Percentiles rank a stretch among this genome's conserved stretches.
phyloP scores from a whole-genome alignment of 2,113 vertebrate species.

The Heptranchias perlo region DNA sequence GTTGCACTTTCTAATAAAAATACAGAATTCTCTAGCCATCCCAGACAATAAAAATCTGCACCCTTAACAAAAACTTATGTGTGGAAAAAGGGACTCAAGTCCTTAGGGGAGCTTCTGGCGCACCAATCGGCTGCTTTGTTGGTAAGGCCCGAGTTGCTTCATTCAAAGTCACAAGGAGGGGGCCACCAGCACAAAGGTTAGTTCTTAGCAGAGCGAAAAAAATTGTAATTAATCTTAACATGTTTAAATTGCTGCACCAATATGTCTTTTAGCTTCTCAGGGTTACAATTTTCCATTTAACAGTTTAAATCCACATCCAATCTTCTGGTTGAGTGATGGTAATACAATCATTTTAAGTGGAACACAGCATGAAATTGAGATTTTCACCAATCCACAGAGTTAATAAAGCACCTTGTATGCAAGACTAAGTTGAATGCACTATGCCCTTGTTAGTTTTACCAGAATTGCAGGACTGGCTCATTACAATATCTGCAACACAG shows the following conservation, averaged over 20 bases:
- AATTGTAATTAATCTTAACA: neutral
- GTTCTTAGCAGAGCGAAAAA: neutral
- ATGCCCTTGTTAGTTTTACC: neutral
- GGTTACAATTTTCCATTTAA: neutral
- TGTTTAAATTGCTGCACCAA: neutral
- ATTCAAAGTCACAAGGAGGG: neutral
- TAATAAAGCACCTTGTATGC: neutral
- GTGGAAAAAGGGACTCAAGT: neutral
- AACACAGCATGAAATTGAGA: neutral
- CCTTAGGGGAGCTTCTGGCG: neutral
- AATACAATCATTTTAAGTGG: neutral
- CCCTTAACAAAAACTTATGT: neutral
- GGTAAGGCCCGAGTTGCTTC: neutral
- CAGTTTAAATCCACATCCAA: neutral
- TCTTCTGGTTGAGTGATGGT: neutral
- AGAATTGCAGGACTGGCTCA: too few relatives aligned
- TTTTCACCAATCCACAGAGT: neutral
- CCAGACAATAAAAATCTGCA: neutral
- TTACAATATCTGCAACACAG: too few relatives aligned
- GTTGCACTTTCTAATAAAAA: neutral
- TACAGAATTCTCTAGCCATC: neutral
- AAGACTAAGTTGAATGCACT: neutral
- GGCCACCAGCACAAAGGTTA: neutral
- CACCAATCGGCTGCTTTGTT: neutral
- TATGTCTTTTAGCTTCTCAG: neutral